phyloP scores from a whole-genome alignment of 2,797 vertebrate genomes.

The Gymnodraco acuticeps region DNA sequence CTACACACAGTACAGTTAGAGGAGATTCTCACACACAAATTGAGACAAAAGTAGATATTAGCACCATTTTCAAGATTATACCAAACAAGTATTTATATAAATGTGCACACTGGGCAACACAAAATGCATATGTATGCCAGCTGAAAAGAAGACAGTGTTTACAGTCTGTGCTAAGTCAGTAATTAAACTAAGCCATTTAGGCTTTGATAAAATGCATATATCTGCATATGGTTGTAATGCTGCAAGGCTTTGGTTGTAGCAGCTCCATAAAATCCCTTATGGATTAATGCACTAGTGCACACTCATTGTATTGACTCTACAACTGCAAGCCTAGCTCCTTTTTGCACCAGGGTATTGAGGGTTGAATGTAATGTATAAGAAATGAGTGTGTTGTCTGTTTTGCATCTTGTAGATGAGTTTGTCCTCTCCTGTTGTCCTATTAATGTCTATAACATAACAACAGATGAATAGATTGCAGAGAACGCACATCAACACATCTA shows the following conservation, averaged over 20 bases:
- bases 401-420: conserved; percentile 4
- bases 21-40: conserved; percentile 36
- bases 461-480: no score
- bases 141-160: conserved; percentile 34
- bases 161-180: conserved; percentile 20
- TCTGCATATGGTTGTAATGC: conserved; percentile 46
- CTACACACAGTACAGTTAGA: conserved; percentile 60
- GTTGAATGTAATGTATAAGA: conserved; percentile 1
- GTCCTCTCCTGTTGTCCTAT: neutral
- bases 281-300: conserved; percentile 49
- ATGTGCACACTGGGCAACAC: conserved; percentile 17
- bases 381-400: neutral
- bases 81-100: conserved; percentile 3
- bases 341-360: conserved; percentile 2
- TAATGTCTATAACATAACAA: neutral
- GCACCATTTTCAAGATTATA: conserved; percentile 50
- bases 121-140: conserved; percentile 27
- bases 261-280: conserved; percentile 52
- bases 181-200: conserved; percentile 51
- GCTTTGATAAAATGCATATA: conserved; percentile 49
- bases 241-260: conserved; percentile 32
- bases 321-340: conserved; percentile 15
- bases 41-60: conserved; percentile 37
- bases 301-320: conserved; percentile 30
- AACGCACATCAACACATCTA: no score